Evolutionary conservation across 2,888 invertebrate species (phyloP).

Genomic region (Cheilosia vulpina): DNA sequence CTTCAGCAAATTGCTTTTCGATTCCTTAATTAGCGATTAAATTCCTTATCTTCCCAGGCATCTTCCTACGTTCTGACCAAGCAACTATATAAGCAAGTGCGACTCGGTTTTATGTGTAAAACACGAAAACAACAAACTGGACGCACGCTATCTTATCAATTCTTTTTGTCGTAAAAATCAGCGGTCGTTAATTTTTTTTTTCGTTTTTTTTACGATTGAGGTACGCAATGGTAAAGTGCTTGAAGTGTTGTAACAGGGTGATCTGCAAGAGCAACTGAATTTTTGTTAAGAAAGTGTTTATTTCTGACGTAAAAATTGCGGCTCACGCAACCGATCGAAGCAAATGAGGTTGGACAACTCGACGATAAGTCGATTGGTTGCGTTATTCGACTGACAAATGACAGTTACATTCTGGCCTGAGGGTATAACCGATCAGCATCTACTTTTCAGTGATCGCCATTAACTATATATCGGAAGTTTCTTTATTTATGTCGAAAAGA

Average conservation of each 20-base stretch:
- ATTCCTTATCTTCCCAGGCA: slow-evolving; percentile 40
- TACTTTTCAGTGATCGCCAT: too few species aligned
- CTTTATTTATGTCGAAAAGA: too few species aligned
- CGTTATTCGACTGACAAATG: too few species aligned
- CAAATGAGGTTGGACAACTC: too few species aligned
- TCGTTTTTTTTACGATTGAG: slow-evolving; percentile 6
- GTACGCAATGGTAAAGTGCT: slow-evolving; percentile 5
- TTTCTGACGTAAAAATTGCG: too few species aligned
- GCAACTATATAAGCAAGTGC: background rate
- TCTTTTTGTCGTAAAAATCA: slow-evolving; percentile 54
- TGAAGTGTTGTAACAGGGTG: slow-evolving; percentile 17
- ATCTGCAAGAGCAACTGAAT: background rate
- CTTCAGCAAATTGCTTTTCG: background rate
- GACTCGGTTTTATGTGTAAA: slow-evolving; percentile 26
- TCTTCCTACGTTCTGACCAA: slow-evolving; percentile 15
- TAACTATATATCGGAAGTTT: too few species aligned
- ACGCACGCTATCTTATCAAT: slow-evolving; percentile 47
- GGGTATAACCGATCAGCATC: too few species aligned
- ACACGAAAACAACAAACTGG: slow-evolving; percentile 34
- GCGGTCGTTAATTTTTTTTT: slow-evolving; percentile 48
- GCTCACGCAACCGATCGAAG: too few species aligned
- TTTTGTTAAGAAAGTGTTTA: background rate
- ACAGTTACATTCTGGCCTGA: too few species aligned
- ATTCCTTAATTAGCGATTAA: slow-evolving; percentile 10
- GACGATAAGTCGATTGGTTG: too few species aligned